Base-by-base conservation (phyloP, 2,888 invertebrate species). In the Molanna angustata region DNA sequence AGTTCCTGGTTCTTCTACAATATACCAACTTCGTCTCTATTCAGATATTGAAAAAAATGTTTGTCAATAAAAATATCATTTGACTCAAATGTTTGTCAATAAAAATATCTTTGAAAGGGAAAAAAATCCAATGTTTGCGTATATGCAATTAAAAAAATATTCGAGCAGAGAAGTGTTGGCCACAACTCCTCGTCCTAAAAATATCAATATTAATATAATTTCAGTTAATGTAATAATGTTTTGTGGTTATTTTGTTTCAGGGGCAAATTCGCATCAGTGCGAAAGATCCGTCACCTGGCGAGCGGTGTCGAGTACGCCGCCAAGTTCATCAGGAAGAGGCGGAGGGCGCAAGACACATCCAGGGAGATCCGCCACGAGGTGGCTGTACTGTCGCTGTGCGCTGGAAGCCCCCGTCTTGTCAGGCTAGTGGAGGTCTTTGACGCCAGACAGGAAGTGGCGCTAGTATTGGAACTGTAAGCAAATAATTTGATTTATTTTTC, bases 181-280 rank as follows among this genome's bases (percentile, higher is more conserved):
- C n/a, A n/a, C n/a, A n/a, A n/a, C n/a, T n/a, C n/a, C n/a, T n/a
- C n/a, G n/a, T n/a, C n/a, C n/a, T n/a, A n/a, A n/a, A n/a, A n/a
- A n/a, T n/a, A n/a, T n/a, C n/a, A n/a, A n/a, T n/a, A n/a, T n/a
- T n/a, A n/a, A n/a, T n/a, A n/a, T n/a, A n/a, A n/a, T n/a, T n/a
- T n/a, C n/a, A n/a, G n/a, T n/a, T n/a, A n/a, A n/a, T n/a, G n/a
- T n/a, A n/a, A n/a, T n/a, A n/a, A n/a, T n/a, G n/a, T n/a, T 4
- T 37, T 52, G 22, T 54, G 54, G 42, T 56, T 49, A 58, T 41
- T 52, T 62, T 61, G 61, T 82, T 85, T n/a, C 86, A 97, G 97
- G 72, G 97, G 97, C 49, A 96, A 96, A 77, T 97, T 95, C 72
- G 96, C 96, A 43, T 90, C 94, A 61, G 96, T 97, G 61, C 87